Evolutionary conservation across 2,888 invertebrate species (phyloP).

Genomic region (Stenchaetothrips biformis): DNA sequence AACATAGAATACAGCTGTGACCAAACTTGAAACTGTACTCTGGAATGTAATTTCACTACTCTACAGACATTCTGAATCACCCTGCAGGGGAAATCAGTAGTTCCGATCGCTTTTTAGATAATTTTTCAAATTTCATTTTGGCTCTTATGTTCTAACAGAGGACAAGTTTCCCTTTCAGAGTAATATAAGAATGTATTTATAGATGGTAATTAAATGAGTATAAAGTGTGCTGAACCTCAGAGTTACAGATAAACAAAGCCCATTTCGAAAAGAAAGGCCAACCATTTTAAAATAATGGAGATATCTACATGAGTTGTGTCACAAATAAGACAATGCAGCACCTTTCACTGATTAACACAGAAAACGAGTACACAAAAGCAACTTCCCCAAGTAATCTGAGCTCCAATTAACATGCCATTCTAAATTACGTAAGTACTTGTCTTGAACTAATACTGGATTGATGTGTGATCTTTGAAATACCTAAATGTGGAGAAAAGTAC

Average conservation of each 20-base stretch:
- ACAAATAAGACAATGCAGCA: too few relatives aligned
- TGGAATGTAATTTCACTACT: constrained; percentile 1
- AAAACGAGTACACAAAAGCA: too few relatives aligned
- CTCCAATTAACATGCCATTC: too few relatives aligned
- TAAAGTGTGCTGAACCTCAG: neutral
- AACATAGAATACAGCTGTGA: neutral
- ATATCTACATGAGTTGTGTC: too few relatives aligned
- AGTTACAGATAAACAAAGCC: neutral
- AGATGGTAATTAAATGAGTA: neutral
- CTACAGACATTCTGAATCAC: neutral
- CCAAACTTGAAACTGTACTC: neutral
- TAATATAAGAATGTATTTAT: neutral
- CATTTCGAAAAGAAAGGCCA: neutral
- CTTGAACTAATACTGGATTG: neutral
- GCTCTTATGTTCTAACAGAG: neutral
- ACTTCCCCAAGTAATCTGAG: too few relatives aligned
- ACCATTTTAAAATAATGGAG: too few relatives aligned
- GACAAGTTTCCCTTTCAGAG: neutral
- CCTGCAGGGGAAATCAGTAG: neutral
- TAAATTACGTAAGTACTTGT: too few relatives aligned
- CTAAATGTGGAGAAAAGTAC: neutral
- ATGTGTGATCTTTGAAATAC: neutral
- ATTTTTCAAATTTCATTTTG: neutral
- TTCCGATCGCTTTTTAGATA: neutral
- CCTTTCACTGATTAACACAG: too few relatives aligned